These are phyloP conservation scores for Sciaenops ocellatus DNA, from an alignment of 2,797 vertebrate species.

Conservation along the genomic window DNA sequence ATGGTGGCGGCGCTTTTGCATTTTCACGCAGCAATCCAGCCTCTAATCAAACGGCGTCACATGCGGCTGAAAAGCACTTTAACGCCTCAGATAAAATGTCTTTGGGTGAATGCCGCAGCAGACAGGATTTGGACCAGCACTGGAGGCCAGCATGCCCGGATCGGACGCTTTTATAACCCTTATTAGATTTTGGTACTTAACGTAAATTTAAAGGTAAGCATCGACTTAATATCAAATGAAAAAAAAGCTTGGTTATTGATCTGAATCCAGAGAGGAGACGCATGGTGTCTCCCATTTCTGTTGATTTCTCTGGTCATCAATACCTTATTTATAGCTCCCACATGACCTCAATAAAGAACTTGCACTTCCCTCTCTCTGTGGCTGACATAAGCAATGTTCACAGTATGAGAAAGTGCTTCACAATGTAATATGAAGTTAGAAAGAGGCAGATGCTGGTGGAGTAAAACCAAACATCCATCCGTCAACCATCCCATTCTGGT, in stretches of 20 bases:
- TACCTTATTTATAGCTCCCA: slow-evolving; percentile 58
- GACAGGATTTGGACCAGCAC: slow-evolving; percentile 51
- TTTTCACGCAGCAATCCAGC: slow-evolving; percentile 48
- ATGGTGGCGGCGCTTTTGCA: slow-evolving; percentile 9
- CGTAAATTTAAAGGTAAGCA: slow-evolving; percentile 64
- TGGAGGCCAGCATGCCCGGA: slow-evolving; percentile 58
- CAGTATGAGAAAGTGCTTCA: slow-evolving; percentile 3
- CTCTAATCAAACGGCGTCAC: slow-evolving; percentile 58
- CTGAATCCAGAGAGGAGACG: background rate
- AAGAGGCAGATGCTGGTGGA: background rate
- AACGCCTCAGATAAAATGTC: slow-evolving; percentile 36
- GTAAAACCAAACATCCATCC: background rate
- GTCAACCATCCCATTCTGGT: background rate
- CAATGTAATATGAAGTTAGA: background rate
- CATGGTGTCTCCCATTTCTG: slow-evolving; percentile 12
- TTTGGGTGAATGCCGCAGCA: slow-evolving; percentile 50
- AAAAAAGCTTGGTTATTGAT: background rate
- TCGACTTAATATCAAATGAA: background rate
- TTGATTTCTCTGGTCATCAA: slow-evolving; percentile 33
- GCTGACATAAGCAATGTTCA: slow-evolving; percentile 29
- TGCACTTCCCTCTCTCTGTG: slow-evolving; percentile 6
- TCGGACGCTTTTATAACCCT: slow-evolving; percentile 46
- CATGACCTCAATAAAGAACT: slow-evolving; percentile 56
- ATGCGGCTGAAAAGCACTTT: slow-evolving; percentile 47
- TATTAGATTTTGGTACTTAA: slow-evolving; percentile 36